These are phyloP conservation scores for Amazona guildingii DNA, from an alignment of 2,113 vertebrate genomes.

Conservation along the genomic window DNA sequence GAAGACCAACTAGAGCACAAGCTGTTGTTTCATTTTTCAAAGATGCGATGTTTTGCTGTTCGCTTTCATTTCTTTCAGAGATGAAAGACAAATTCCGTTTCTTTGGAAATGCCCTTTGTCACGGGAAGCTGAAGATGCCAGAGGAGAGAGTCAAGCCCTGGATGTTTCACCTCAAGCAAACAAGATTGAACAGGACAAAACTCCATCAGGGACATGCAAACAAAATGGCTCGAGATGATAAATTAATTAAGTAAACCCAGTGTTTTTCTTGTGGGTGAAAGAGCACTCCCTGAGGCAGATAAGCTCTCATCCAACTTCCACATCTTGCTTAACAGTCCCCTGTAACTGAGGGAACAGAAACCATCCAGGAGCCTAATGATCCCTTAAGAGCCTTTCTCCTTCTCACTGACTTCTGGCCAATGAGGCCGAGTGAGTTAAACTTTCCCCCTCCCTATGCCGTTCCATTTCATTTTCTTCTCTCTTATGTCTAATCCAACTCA, in stretches of 20 bases:
- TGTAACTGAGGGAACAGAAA: neutral
- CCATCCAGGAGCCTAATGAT: neutral
- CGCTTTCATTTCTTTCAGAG: neutral
- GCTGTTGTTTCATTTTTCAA: neutral
- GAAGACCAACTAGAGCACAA: neutral
- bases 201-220: neutral
- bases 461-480: neutral
- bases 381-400: neutral
- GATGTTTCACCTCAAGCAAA: neutral
- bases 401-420: neutral
- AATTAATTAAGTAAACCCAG: neutral
- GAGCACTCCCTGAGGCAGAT: neutral
- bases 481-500: neutral
- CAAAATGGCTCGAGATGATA: neutral
- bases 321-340: neutral
- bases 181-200: neutral
- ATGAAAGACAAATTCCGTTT: neutral
- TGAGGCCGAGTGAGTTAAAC: neutral
- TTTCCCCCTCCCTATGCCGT: neutral
- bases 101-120: neutral
- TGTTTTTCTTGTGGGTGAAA: neutral
- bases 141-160: neutral
- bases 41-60: neutral
- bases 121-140: neutral
- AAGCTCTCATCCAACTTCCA: neutral